These are phyloP conservation scores for Cistogaster globosa DNA, from an alignment of 2,888 invertebrate genomes.

Conservation along the genomic window DNA sequence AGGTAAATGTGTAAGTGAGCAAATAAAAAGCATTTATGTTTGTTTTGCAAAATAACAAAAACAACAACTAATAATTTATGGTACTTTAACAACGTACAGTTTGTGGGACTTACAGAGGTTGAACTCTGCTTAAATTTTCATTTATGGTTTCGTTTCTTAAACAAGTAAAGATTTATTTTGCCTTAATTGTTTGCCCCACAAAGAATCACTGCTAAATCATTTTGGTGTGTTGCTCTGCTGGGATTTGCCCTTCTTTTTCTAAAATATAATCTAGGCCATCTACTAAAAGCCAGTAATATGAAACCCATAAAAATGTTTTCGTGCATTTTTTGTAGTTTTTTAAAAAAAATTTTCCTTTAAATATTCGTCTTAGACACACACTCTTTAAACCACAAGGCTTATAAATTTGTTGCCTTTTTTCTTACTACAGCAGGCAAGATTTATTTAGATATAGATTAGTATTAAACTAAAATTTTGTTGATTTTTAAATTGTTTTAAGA, in stretches of 20 bases:
- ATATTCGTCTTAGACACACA: slow-evolving; percentile 38
- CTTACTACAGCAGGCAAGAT: neutral
- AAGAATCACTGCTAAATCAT: slow-evolving; percentile 7
- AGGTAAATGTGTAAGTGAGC: neutral
- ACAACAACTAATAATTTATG: slow-evolving; percentile 39
- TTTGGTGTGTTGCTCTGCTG: slow-evolving; percentile 14
- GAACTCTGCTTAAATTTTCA: slow-evolving; percentile 32
- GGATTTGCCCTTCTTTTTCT: neutral
- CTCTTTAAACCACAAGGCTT: slow-evolving; percentile 19
- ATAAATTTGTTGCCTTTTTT: slow-evolving; percentile 33
- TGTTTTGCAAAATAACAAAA: neutral
- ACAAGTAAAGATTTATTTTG: slow-evolving; percentile 9
- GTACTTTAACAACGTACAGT: slow-evolving; percentile 19
- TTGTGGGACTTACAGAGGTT: slow-evolving; percentile 21
- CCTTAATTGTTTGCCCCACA: slow-evolving; percentile 14
- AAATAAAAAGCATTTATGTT: neutral
- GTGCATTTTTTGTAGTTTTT: neutral
- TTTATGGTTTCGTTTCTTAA: slow-evolving; percentile 14
- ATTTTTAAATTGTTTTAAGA: too few species aligned
- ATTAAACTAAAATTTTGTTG: too few species aligned
- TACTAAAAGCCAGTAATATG: slow-evolving; percentile 22
- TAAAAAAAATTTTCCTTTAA: too few species aligned
- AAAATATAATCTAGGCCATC: slow-evolving; percentile 56
- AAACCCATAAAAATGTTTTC: slow-evolving; percentile 12
- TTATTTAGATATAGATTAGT: neutral